Percentiles rank a stretch among this genome's conserved stretches.
phyloP scores from a whole-genome alignment of 2,888 invertebrate genomes.

The Mamestra brassicae region DNA sequence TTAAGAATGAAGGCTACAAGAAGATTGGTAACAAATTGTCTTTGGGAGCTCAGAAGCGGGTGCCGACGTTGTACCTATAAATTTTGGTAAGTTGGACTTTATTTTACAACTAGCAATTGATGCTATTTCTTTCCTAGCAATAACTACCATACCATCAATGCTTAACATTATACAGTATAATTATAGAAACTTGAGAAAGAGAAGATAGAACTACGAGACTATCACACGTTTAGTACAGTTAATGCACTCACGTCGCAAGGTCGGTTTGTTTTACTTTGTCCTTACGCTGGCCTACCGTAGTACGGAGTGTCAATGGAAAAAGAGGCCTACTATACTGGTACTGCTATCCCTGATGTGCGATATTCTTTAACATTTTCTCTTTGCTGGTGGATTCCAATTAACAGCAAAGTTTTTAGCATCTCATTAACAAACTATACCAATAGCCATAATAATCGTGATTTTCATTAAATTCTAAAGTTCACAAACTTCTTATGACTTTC shows the following conservation, averaged over 20 bases:
- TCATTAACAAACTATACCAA: conserved; percentile 15
- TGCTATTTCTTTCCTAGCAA: background rate
- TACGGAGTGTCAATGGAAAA: too few species aligned
- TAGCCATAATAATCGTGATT: background rate
- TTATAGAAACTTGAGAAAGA: too few species aligned
- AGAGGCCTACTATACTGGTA: too few species aligned
- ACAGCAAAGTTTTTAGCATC: background rate
- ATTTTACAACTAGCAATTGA: too few species aligned
- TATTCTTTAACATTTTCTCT: too few species aligned
- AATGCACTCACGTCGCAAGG: too few species aligned
- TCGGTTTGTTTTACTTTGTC: too few species aligned
- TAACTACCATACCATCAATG: background rate
- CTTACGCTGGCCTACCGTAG: too few species aligned
- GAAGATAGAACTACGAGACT: too few species aligned
- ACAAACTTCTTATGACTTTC: conserved; percentile 4
- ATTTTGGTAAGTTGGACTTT: conserved; percentile 77
- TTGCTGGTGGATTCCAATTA: background rate
- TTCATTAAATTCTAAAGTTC: conserved; percentile 3
- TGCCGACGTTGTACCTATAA: conserved; percentile 91
- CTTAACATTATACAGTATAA: too few species aligned
- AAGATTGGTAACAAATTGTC: conserved; percentile 89
- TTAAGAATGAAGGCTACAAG: conserved; percentile 89
- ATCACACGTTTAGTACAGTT: too few species aligned
- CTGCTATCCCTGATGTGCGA: too few species aligned
- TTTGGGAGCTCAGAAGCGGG: conserved; percentile 89